These are phyloP conservation scores for Petrocephalus sullivani DNA, from an alignment of 2,797 vertebrate species.

Conservation along the genomic window DNA sequence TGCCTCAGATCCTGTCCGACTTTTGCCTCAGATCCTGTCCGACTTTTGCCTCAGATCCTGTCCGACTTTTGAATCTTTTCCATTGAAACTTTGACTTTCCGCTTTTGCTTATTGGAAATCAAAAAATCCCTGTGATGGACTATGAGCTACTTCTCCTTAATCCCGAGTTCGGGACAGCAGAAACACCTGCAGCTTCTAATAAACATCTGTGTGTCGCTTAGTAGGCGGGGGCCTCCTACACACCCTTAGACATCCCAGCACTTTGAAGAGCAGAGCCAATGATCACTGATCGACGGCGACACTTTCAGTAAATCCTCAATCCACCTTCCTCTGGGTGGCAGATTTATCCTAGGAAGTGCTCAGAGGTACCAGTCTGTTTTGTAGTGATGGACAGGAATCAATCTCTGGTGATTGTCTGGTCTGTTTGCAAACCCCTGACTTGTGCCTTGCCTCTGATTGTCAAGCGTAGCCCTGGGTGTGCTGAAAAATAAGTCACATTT, in stretches of 20 bases:
- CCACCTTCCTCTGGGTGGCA: not conserved
- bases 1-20: not conserved
- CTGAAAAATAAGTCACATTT: not conserved
- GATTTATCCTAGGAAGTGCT: not conserved
- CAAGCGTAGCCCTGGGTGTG: not conserved
- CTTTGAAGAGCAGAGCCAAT: not conserved
- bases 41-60: not conserved
- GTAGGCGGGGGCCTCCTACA: not conserved
- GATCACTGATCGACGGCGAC: not conserved
- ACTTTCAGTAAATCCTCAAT: not conserved
- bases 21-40: too few species aligned
- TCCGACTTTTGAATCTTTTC: not conserved
- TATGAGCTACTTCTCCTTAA: not conserved
- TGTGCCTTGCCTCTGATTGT: not conserved
- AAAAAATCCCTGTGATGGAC: not conserved
- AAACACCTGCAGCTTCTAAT: not conserved
- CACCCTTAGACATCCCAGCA: not conserved
- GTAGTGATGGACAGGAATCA: not conserved
- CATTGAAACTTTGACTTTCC: not conserved
- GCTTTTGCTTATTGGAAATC: not conserved
- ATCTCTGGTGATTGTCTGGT: not conserved
- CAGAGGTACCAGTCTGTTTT: not conserved
- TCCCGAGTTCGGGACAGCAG: not conserved
- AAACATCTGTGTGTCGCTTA: not conserved
- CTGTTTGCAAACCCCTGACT: not conserved